Evolutionary conservation across 1,140 invertebrate genomes (phyloP), one percentile per base, ranked within the genome.

Genomic region (Pararge aegeria): DNA sequence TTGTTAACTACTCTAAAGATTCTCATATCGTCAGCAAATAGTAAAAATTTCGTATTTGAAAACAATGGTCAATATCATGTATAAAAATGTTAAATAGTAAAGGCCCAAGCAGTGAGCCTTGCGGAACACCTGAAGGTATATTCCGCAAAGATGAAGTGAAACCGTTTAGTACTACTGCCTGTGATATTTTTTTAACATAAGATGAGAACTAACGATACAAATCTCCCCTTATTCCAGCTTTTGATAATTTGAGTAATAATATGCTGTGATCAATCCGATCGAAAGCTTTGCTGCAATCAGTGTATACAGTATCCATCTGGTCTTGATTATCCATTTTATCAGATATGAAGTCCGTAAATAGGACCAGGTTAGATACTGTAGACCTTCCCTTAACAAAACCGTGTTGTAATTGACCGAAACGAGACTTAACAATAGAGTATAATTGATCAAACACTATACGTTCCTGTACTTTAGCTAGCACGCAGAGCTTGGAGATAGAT

Each of bases 391-490:
- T 30, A 10, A 30, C 5, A 30, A 30, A 30, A 1, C 29, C 29
- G 9, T 30, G 29, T 30, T 50, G 15, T 4, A 4, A 24, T 4
- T 2, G 24, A 24, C 24, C 7, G 24, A 24, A 24, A 24, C 24
- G 24, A 4, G 24, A 24, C 24, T 7, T 24, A 24, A 24, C 7
- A 7, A 37, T 20, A 34, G 1, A 9, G 49, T 72, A 68, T 1
- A 63, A 46, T 27, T 66, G 61, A 13, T 24, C 18, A 29, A 63
- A 53, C 4, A 73, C 59, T 1, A 75, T 27, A 30, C 48, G 24
- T 40, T 75, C 69, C 6, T 72, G 34, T 29, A 66, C 24, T 53
- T 75, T 75, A 0, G 67, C 61, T 53, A 75, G 65, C 0, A 73
- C 4, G 27, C 66, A 70, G 16, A 72, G 27, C 37, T 70, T 72